Evolutionary conservation across 2,888 invertebrate genomes (phyloP).

Genomic region (Lordiphosa fenestrarum): DNA sequence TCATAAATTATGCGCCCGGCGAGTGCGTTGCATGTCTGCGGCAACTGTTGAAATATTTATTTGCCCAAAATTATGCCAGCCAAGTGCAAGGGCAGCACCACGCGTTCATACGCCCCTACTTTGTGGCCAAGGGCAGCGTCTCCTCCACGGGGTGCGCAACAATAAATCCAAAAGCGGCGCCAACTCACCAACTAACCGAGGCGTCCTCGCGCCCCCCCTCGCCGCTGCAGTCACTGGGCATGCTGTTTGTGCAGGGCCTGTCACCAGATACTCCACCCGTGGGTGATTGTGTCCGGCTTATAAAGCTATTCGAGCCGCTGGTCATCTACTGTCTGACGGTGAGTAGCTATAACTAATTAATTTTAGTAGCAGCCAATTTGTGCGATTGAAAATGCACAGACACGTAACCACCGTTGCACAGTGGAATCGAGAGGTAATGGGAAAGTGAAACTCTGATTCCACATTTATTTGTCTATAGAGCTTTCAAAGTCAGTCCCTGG

Average conservation of each 20-base stretch:
- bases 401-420: constrained; percentile 32
- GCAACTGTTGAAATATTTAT: constrained; percentile 87
- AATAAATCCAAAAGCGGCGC: constrained; percentile 48
- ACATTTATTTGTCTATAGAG: no score
- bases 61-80: constrained; percentile 85
- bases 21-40: constrained; percentile 87
- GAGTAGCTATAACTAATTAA: constrained; percentile 73
- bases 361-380: constrained; percentile 65
- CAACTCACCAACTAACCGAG: constrained; percentile 47
- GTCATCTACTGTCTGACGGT: constrained; percentile 96
- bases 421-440: no score
- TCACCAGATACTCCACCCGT: constrained; percentile 79
- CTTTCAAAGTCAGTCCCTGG: no score
- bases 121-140: constrained; percentile 45
- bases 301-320: constrained; percentile 95
- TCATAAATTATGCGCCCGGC: constrained; percentile 85
- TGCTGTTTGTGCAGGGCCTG: constrained; percentile 76
- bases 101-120: constrained; percentile 58
- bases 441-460: no score
- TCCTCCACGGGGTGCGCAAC: constrained; percentile 46
- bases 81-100: constrained; percentile 51
- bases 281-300: constrained; percentile 86
- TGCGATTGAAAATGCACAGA: constrained; percentile 68
- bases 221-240: constrained; percentile 74
- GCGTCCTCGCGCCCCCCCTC: constrained; percentile 22